phyloP scores from a whole-genome alignment of 2,888 invertebrate species.

The Cryptophagus acutangulus region DNA sequence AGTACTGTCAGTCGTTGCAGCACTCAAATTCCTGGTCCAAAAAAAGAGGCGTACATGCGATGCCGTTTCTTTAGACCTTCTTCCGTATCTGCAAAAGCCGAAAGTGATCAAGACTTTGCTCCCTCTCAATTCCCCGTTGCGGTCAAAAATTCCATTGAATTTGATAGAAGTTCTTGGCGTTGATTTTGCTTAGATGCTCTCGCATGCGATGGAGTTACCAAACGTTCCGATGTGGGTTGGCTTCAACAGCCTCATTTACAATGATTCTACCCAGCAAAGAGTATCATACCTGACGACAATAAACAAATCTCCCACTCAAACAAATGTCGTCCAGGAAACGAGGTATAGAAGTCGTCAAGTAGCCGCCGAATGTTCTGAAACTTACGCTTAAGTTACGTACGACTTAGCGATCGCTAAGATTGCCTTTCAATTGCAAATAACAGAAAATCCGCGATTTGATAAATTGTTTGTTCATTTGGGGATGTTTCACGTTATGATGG shows the following conservation, averaged over 20 bases:
- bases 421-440: conserved; percentile 25
- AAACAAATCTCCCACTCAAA: conserved; percentile 31
- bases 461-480: conserved; percentile 40
- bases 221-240: conserved; percentile 28
- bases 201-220: background rate
- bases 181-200: background rate
- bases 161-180: no score
- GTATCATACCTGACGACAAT: conserved; percentile 31
- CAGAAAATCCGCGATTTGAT: conserved; percentile 24
- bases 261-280: conserved; percentile 24
- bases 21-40: background rate
- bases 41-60: background rate
- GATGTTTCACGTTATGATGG: conserved; percentile 36
- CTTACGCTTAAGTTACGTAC: conserved; percentile 25
- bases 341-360: conserved; percentile 24
- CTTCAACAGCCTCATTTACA: conserved; percentile 24
- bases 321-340: conserved; percentile 24
- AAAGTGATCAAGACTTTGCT: no score
- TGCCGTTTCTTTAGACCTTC: background rate
- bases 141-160: no score
- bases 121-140: no score
- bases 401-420: conserved; percentile 33
- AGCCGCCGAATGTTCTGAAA: conserved; percentile 20
- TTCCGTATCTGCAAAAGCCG: no score
- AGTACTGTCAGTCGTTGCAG: no score